Percentiles rank a stretch among this genome's conserved stretches.
Conservation (phyloP, 2,888 invertebrate species). For the Linyphia triangularis region DNA sequence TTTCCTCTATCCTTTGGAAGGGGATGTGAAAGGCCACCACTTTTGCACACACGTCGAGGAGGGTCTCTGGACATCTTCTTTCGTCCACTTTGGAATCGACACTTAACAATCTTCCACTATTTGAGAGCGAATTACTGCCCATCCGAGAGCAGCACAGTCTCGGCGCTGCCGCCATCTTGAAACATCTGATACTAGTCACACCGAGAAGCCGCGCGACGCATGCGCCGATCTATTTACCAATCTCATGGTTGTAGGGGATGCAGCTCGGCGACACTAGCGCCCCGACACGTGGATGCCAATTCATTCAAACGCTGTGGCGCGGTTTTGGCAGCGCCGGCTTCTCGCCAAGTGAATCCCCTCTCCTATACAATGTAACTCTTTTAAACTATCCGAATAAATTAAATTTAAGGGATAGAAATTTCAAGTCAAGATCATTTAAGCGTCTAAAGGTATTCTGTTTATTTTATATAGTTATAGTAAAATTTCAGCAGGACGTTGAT, state of each 20-base stretch:
- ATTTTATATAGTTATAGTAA: too few relatives aligned
- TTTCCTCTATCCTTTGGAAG: constrained; percentile 91
- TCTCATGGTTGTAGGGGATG: background rate
- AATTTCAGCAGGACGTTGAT: too few relatives aligned
- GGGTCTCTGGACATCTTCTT: constrained; percentile 83
- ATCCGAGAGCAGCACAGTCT: constrained; percentile 77
- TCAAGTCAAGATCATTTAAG: too few relatives aligned
- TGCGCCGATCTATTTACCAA: constrained; percentile 68
- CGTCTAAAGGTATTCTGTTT: too few relatives aligned
- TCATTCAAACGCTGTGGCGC: constrained; percentile 47
- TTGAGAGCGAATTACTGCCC: constrained; percentile 74
- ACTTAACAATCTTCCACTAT: constrained; percentile 61
- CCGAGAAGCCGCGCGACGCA: constrained; percentile 57
- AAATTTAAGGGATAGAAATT: too few relatives aligned
- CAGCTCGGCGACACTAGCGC: constrained; percentile 47
- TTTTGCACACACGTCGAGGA: constrained; percentile 90
- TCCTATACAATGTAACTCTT: too few relatives aligned
- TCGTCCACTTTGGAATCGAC: constrained; percentile 69
- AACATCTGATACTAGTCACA: constrained; percentile 76
- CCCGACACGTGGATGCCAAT: constrained; percentile 28
- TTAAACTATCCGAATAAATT: too few relatives aligned
- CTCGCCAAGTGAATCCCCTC: constrained; percentile 11
- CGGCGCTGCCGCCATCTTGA: constrained; percentile 77
- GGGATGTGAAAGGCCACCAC: constrained; percentile 91
- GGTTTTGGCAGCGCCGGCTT: background rate